Conservation (phyloP, 2,888 invertebrate genomes). For the Ectropis crepuscularia region DNA sequence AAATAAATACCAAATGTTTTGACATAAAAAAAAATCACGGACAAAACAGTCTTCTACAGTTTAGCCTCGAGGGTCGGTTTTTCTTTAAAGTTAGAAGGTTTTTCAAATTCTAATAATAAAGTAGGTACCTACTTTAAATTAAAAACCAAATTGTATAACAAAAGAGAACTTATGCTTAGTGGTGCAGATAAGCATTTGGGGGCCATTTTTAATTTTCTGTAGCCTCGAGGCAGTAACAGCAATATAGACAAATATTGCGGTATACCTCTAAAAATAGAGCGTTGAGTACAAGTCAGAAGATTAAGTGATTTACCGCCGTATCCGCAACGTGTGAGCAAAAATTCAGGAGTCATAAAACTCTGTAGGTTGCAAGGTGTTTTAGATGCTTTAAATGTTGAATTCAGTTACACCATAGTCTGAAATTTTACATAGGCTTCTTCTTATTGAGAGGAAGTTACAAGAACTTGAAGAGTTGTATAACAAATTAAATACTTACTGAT, state of each 20-base stretch:
- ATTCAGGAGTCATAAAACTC: no score
- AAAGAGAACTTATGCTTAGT: slow-evolving; percentile 60
- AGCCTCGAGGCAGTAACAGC: slow-evolving; percentile 72
- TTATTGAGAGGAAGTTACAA: no score
- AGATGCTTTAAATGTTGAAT: no score
- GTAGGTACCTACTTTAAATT: slow-evolving; percentile 18
- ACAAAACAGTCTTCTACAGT: slow-evolving; percentile 9
- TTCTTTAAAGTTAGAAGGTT: slow-evolving; percentile 3
- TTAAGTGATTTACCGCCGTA: slow-evolving; percentile 13
- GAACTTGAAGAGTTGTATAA: no score
- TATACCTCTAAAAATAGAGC: slow-evolving; percentile 58
- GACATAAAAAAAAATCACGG: not conserved
- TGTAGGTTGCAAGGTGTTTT: no score
- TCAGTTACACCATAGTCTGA: no score
- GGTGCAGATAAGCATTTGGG: slow-evolving; percentile 66
- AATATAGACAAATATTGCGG: slow-evolving; percentile 67
- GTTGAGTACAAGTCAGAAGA: slow-evolving; percentile 46
- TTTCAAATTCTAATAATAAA: not conserved
- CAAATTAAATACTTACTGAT: no score
- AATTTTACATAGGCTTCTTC: no score
- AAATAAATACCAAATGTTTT: not conserved
- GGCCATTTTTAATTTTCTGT: slow-evolving; percentile 80
- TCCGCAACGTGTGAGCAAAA: no score
- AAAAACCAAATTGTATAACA: slow-evolving; percentile 51
- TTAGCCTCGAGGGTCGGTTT: slow-evolving; percentile 1